These are phyloP conservation scores for Chymomyza procnemis DNA, from an alignment of 2,888 invertebrate genomes.

Conservation along the genomic window DNA sequence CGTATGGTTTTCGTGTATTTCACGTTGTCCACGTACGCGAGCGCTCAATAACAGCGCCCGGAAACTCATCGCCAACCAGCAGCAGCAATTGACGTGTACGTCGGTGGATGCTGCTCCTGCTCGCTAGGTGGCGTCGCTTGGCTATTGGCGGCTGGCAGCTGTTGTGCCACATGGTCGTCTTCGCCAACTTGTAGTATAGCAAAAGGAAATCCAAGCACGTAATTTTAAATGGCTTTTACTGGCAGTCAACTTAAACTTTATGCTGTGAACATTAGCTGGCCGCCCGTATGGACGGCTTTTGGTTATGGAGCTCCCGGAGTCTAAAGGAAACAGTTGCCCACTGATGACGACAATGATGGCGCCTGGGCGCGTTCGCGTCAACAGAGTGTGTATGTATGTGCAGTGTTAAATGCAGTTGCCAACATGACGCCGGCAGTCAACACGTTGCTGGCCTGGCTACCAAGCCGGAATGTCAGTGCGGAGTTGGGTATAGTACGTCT, in stretches of 20 bases:
- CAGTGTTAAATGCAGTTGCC: conserved; percentile 73
- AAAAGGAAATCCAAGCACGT: conserved; percentile 74
- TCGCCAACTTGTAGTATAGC: conserved; percentile 19
- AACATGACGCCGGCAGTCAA: conserved; percentile 26
- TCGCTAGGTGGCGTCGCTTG: not conserved
- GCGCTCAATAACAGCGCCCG: conserved; percentile 63
- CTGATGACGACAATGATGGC: conserved; percentile 33
- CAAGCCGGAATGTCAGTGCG: not conserved
- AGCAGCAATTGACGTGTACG: not conserved
- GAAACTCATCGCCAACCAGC: conserved; percentile 18
- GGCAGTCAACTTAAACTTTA: conserved; percentile 73
- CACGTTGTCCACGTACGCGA: conserved; percentile 60
- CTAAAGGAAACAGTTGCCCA: conserved; percentile 43
- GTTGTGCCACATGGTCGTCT: not conserved
- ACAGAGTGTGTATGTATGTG: not conserved
- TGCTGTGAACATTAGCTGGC: conserved; percentile 65
- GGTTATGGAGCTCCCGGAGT: not conserved
- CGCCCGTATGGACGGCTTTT: not conserved
- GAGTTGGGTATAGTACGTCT: not conserved
- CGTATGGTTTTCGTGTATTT: conserved; percentile 4
- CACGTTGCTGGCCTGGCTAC: conserved; percentile 15
- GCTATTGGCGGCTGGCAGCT: not conserved
- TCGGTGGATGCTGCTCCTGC: not conserved
- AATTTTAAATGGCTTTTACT: conserved; percentile 76
- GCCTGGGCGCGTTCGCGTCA: conserved; percentile 7